Evolutionary conservation across 1,140 invertebrate species (phyloP), one percentile per base, ranked within the genome.

Genomic region (Ooceraea biroi): DNA sequence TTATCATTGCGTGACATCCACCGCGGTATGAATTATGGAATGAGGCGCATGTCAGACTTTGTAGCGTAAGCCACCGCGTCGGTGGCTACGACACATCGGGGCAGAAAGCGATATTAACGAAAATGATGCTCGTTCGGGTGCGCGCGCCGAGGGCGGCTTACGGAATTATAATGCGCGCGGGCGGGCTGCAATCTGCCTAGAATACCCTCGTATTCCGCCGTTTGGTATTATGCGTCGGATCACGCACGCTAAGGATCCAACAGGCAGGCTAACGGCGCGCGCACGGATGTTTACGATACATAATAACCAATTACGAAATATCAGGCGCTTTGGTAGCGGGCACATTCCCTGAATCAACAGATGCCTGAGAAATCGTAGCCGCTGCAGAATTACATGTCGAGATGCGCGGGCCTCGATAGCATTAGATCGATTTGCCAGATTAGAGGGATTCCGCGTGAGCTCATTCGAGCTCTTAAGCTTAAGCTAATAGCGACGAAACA

Each of bases 1-100:
- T 88, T 85, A 88, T 89, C 87, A 88, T 88, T 78, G 84, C 66
- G 61, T 57, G 87, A 88, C 87, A 66, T 73, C 57, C 83, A 36
- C 68, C 44, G 44, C 60, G 66, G 25, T 72, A 60, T 88, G 86
- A 88, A 88, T 88, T 88, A 88, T 88, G 72, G 83, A 76, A 66
- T 30, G 73, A 68, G 60, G 48, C 52, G 36, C 65, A 14, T 17
- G 83, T 74, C 82, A 69, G 85, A 80, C 52, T 66, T 78, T 36
- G 72, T 83, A 76, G 73, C 27, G 27, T 14, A 48, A 61, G 71
- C 71, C 36, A 57, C 11, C 30, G 30, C 11, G 46, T 22, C 57
- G 69, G 58, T 76, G 60, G 58, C 80, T 77, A 55, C 27, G 58
- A 58, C 76, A 63, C 63, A 60, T 61, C 60, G 17, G 25, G 50